phyloP scores from a whole-genome alignment of 2,888 invertebrate genomes.

The Tigriopus californicus region DNA sequence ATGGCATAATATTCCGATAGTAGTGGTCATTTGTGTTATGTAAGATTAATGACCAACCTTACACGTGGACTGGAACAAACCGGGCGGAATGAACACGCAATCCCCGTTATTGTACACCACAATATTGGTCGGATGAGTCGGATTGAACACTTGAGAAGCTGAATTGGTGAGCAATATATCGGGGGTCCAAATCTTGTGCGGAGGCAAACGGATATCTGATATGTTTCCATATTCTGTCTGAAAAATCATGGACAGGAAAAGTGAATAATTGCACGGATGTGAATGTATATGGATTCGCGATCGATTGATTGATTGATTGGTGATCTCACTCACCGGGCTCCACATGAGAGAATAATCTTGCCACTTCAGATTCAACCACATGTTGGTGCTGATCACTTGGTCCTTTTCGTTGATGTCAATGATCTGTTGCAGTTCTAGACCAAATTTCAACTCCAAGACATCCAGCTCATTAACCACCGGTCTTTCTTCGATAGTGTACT shows the following conservation, averaged over 20 bases:
- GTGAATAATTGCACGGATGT: too few species aligned
- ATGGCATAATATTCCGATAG: too few species aligned
- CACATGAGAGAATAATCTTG: constrained; percentile 1
- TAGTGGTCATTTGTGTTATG: neutral
- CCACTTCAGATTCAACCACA: constrained; percentile 7
- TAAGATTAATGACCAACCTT: neutral
- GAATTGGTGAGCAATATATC: constrained; percentile 11
- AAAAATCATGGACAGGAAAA: too few species aligned
- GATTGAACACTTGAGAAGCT: constrained; percentile 3
- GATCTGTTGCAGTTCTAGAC: constrained; percentile 3
- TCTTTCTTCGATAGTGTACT: constrained; percentile 8
- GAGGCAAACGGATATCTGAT: neutral
- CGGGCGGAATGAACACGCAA: constrained; percentile 5
- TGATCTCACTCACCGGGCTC: constrained; percentile 2
- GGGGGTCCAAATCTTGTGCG: constrained; percentile 9
- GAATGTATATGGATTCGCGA: too few species aligned
- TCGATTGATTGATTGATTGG: too few species aligned
- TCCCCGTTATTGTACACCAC: neutral
- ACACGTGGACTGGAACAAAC: constrained; percentile 13
- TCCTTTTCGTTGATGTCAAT: constrained; percentile 13
- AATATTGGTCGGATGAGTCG: constrained; percentile 5
- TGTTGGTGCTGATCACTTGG: constrained; percentile 5
- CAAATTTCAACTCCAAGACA: constrained; percentile 1
- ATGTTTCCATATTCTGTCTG: neutral
- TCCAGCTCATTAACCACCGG: neutral